Evolutionary conservation across 2,797 vertebrate species (phyloP).

Genomic region (Coregonus suidteri): DNA sequence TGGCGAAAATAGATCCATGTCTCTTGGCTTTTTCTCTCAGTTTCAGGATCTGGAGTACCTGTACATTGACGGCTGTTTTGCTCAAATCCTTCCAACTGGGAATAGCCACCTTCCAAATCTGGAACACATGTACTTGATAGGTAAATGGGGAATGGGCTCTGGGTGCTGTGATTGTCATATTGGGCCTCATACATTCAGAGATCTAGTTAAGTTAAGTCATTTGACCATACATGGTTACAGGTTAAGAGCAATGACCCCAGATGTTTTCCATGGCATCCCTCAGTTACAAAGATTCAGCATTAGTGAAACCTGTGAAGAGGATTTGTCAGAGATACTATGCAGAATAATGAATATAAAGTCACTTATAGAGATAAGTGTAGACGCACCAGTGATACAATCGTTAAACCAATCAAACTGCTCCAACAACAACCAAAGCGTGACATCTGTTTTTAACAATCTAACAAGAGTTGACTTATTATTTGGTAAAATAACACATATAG

Average conservation of each 20-base stretch:
- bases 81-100: background rate
- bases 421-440: background rate
- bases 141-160: background rate
- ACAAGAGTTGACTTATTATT: background rate
- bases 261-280: constrained; percentile 3
- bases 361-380: background rate
- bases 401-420: constrained; percentile 1
- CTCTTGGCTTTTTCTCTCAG: constrained; percentile 4
- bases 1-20: background rate
- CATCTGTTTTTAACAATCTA: background rate
- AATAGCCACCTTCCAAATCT: background rate
- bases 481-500: background rate
- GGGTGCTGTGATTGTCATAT: background rate
- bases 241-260: constrained; percentile 1
- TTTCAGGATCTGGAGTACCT: constrained; percentile 5
- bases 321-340: constrained; percentile 21
- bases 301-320: accelerated
- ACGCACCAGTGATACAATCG: accelerated
- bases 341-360: constrained; percentile 13
- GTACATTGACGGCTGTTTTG: background rate
- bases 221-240: too few species aligned
- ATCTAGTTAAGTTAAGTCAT: constrained; percentile 2
- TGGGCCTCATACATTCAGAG: background rate
- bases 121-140: too few species aligned
- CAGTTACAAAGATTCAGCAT: background rate